Percentiles rank a stretch among this genome's conserved stretches.
Evolutionary conservation across 2,797 vertebrate species (phyloP).

Genomic region (Betta splendens): DNA sequence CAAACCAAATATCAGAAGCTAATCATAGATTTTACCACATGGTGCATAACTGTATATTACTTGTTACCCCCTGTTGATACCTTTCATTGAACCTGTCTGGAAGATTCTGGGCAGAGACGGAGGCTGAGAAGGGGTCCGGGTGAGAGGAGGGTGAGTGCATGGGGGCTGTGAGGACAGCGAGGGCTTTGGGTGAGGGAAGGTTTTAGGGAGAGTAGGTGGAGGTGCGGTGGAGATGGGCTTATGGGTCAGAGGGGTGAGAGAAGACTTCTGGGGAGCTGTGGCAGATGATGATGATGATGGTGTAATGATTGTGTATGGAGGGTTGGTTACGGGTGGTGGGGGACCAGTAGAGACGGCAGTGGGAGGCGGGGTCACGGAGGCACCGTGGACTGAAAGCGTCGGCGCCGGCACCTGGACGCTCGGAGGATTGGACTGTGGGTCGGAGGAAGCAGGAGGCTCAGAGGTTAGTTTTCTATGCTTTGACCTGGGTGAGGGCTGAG

Average conservation of each 20-base stretch:
- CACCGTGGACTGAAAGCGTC: slow-evolving; percentile 12
- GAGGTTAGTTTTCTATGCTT: slow-evolving; percentile 53
- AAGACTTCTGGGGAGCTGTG: slow-evolving; percentile 10
- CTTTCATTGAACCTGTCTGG: slow-evolving; percentile 75
- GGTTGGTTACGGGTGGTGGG: slow-evolving; percentile 4
- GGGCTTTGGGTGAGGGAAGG: slow-evolving; percentile 29
- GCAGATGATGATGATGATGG: slow-evolving; percentile 30
- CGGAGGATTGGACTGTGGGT: slow-evolving; percentile 16
- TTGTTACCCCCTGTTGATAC: slow-evolving; percentile 55
- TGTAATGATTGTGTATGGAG: background rate
- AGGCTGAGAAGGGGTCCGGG: slow-evolving; percentile 64
- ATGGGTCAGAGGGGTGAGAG: slow-evolving; percentile 23
- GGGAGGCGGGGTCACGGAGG: slow-evolving; percentile 12
- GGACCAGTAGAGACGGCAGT: slow-evolving; percentile 25
- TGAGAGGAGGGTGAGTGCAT: slow-evolving; percentile 29
- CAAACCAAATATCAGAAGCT: no score
- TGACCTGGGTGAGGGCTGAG: slow-evolving; percentile 71
- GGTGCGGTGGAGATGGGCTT: slow-evolving; percentile 15
- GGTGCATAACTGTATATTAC: no score
- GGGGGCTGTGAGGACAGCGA: slow-evolving; percentile 23
- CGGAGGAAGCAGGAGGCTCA: slow-evolving; percentile 22
- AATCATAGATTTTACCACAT: no score
- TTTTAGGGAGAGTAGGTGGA: slow-evolving; percentile 22
- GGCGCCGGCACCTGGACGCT: slow-evolving; percentile 7
- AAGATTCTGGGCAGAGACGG: slow-evolving; percentile 83